phyloP scores from a whole-genome alignment of 37 sponge, comb jelly and placozoan genomes.

The Crambe crambe region DNA sequence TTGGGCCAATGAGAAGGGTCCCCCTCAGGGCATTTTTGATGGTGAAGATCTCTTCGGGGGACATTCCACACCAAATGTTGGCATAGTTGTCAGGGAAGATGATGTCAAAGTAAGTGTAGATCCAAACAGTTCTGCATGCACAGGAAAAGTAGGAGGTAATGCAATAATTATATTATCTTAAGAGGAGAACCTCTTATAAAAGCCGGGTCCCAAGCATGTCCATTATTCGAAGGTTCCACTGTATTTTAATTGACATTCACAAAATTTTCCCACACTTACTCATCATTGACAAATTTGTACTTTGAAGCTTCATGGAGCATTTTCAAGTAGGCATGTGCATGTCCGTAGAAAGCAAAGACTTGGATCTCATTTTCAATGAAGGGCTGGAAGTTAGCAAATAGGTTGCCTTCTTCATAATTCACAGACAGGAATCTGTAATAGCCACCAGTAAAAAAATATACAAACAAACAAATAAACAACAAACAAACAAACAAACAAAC shows the following conservation, averaged over 20 bases:
- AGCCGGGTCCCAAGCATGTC: background rate
- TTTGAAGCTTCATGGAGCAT: background rate
- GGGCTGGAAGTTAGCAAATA: background rate
- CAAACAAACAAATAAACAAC: no score
- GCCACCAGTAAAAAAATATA: no score
- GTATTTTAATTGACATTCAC: background rate
- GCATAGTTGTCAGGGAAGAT: slow-evolving; percentile 34
- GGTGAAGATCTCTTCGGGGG: background rate
- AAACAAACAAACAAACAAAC: no score
- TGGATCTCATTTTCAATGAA: background rate
- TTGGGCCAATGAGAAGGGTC: slow-evolving; percentile 16
- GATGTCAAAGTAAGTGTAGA: slow-evolving; percentile 12
- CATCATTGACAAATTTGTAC: background rate
- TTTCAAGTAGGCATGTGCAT: background rate
- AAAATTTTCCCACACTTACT: slow-evolving; percentile 2
- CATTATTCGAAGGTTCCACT: background rate
- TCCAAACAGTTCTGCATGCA: slow-evolving; percentile 36
- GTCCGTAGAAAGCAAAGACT: background rate
- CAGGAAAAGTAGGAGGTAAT: background rate
- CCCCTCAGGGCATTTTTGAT: slow-evolving; percentile 34
- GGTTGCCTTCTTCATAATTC: background rate
- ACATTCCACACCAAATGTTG: background rate
- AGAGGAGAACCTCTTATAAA: background rate
- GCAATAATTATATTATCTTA: background rate
- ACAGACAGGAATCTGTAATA: background rate